Conservation (phyloP, 2,888 invertebrate species). For the Cryptocephalus moraei region DNA sequence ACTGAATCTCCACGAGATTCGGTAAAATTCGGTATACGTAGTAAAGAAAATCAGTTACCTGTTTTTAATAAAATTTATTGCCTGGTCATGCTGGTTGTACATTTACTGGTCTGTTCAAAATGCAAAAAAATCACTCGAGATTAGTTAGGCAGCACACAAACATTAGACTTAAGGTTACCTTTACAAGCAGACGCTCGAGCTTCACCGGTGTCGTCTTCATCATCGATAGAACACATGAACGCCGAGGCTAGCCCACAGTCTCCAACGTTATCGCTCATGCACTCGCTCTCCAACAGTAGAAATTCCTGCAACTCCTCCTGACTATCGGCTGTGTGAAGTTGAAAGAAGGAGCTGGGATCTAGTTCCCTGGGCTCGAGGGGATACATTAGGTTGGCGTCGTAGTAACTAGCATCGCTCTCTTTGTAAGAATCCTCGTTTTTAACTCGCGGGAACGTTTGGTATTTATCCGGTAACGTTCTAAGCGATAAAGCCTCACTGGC, state of each 20-base stretch:
- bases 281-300: constrained; percentile 49
- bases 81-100: constrained; percentile 23
- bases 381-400: constrained; percentile 35
- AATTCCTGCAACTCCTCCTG: constrained; percentile 54
- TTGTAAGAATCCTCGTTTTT: constrained; percentile 25
- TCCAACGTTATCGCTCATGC: constrained; percentile 38
- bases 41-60: constrained; percentile 14
- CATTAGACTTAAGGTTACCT: constrained; percentile 14
- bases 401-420: constrained; percentile 12
- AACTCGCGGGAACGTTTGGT: constrained; percentile 45
- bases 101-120: constrained; percentile 23
- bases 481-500: constrained; percentile 23
- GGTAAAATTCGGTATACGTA: neutral
- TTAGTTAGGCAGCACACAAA: constrained; percentile 19
- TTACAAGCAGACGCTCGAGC: constrained; percentile 3
- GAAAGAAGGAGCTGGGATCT: constrained; percentile 45
- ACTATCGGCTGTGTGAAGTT: constrained; percentile 49
- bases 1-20: too few species aligned
- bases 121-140: constrained; percentile 18
- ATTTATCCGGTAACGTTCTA: constrained; percentile 32
- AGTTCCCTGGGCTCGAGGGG: constrained; percentile 49
- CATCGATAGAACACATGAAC: constrained; percentile 20
- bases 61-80: constrained; percentile 18
- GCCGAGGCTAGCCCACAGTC: constrained; percentile 43
- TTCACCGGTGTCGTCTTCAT: neutral